Evolutionary conservation across 2,888 invertebrate species (phyloP).

Genomic region (Conomelus anceps): DNA sequence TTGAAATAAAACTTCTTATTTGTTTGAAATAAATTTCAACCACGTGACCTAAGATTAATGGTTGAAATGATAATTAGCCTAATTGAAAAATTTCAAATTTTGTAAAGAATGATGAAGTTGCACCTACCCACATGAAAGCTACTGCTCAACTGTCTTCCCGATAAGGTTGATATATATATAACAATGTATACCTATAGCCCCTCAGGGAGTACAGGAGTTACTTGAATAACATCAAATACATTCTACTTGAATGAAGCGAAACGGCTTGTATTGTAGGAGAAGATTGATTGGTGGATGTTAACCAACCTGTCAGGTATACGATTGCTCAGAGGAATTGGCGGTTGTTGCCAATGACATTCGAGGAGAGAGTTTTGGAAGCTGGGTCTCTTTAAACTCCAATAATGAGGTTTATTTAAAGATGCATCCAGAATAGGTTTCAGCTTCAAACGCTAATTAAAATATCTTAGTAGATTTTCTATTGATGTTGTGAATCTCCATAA

Average conservation of each 20-base stretch:
- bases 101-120: no score
- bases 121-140: no score
- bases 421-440: neutral
- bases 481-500: no score
- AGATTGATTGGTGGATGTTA: neutral
- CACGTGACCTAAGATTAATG: no score
- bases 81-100: no score
- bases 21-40: no score
- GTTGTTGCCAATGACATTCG: neutral
- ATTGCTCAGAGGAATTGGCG: neutral
- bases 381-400: neutral
- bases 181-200: no score
- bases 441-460: neutral
- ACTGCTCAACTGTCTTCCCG: no score
- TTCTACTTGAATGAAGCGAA: neutral
- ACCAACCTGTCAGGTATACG: neutral
- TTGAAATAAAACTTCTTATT: no score
- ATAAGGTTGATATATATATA: no score
- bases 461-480: neutral
- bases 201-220: no score
- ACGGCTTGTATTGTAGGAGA: neutral
- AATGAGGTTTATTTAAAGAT: neutral
- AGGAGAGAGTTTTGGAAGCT: neutral
- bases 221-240: neutral
- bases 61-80: no score